Conservation (phyloP, 1,140 invertebrate genomes). For the Hypsibius dujardini region DNA sequence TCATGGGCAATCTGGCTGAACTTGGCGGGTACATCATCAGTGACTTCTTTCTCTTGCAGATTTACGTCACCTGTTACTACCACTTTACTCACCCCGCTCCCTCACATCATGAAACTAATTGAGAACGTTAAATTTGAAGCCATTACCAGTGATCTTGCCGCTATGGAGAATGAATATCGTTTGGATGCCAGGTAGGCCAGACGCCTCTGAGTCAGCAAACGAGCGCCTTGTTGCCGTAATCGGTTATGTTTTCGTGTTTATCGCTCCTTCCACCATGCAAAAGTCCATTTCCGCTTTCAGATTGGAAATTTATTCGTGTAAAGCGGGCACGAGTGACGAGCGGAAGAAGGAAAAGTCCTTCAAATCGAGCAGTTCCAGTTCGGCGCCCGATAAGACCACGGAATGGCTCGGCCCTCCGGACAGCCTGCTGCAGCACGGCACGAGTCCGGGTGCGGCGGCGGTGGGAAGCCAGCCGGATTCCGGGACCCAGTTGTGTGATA, state of each 20-base stretch:
- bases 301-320: slow-evolving; percentile 12
- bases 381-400: background rate
- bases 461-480: slow-evolving; percentile 51
- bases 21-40: too few relatives aligned
- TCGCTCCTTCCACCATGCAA: too few relatives aligned
- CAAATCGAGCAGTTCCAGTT: background rate
- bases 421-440: background rate
- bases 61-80: too few relatives aligned
- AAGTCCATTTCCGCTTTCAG: background rate
- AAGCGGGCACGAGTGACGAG: background rate
- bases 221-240: too few relatives aligned
- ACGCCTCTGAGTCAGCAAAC: too few relatives aligned
- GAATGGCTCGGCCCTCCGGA: slow-evolving; percentile 10
- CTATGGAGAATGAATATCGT: slow-evolving; percentile 16
- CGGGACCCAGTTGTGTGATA: slow-evolving; percentile 69
- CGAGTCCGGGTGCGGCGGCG: slow-evolving; percentile 19
- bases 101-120: background rate
- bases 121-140: slow-evolving; percentile 3
- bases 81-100: too few relatives aligned
- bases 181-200: background rate
- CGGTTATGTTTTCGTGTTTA: too few relatives aligned
- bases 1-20: too few relatives aligned
- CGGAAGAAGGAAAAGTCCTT: background rate
- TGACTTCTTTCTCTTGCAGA: too few relatives aligned
- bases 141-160: slow-evolving; percentile 12